Base-by-base conservation (phyloP, 1,140 invertebrate species). In the Diuraphis noxia region DNA sequence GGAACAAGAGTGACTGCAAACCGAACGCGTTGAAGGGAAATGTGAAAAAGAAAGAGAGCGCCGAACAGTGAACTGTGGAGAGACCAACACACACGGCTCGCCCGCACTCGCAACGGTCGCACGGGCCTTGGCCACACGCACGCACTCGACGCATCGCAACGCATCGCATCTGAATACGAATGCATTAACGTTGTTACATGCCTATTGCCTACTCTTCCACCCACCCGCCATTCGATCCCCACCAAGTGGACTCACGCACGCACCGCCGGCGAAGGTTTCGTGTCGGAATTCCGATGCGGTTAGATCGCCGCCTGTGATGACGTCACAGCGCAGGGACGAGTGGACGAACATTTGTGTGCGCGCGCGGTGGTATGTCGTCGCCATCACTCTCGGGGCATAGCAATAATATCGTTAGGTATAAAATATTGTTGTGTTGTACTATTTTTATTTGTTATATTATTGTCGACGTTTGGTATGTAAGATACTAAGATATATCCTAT, bases 201-300 rank as follows among this genome's bases (percentile, higher is more conserved):
- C 56, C 56, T 63, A n/a, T n/a, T 8, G 56, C 56, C 56, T 63
- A n/a, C 56, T n/a, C 0, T 13, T 9, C 72, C 72, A 10, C 72
- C 72, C 19, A 5, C 34, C 72, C 72, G 34, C 72, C n/a, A 17
- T 1, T 34, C n/a, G 0, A 36, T 36, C 72, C n/a, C 72, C 9
- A 81, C 79, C 79, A 21, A 13, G 34, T 81, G 34, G 7, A 38
- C 79, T 23, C 38, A 38, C 36, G 79, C 36, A 38, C 79, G 79
- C 79, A 40, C 36, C 38, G 79, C 38, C 38, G 36, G 79, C 38
- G 79, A 81, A 81, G 25, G 82, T 84, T 84, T 84, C 41, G 38
- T 41, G 38, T 84, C 82, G 82, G 82, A 84, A 84, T 84, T 84
- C 81, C 81, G 81, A 84, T 84, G 81, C 81, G 81, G 81, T 43